A percentile compares a stretch with the other conserved stretches of the same genome.
Conservation (phyloP, 2,888 invertebrate species). For the Sthenelais limicola region DNA sequence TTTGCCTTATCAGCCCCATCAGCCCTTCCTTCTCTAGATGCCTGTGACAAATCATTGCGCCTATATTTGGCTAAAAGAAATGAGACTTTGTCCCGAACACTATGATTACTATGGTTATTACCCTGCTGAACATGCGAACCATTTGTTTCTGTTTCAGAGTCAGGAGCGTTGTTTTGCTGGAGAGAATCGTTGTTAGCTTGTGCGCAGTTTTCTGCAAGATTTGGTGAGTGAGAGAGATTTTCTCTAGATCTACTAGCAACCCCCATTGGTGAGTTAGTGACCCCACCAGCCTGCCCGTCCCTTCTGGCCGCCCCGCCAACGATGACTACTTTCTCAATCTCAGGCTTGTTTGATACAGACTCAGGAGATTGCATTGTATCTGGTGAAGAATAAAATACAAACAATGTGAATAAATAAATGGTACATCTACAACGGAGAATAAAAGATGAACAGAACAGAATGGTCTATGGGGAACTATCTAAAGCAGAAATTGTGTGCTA, state of each 20-base stretch:
- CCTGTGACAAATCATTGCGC: conserved; percentile 2
- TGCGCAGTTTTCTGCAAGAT: neutral
- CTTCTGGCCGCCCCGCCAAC: neutral
- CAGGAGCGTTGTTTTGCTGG: neutral
- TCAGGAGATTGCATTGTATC: conserved; percentile 6
- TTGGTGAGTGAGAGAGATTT: neutral
- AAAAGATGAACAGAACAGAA: no score
- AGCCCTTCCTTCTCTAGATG: neutral
- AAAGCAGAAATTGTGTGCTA: no score
- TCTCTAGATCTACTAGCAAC: neutral
- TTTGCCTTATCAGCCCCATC: neutral
- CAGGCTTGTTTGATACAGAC: neutral
- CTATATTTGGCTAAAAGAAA: conserved; percentile 44
- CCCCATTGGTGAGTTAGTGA: conserved; percentile 15
- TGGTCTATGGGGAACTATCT: no score
- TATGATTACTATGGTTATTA: conserved; percentile 1
- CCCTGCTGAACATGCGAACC: no score
- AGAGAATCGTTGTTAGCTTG: neutral
- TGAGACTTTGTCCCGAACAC: conserved; percentile 28
- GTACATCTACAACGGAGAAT: neutral
- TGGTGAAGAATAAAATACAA: conserved; percentile 22
- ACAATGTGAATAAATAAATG: neutral
- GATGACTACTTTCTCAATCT: neutral
- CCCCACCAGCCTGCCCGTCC: conserved; percentile 40
- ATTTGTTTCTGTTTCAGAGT: neutral